Conservation (phyloP, 2,113 vertebrate genomes). For the Glareola pratincola region DNA sequence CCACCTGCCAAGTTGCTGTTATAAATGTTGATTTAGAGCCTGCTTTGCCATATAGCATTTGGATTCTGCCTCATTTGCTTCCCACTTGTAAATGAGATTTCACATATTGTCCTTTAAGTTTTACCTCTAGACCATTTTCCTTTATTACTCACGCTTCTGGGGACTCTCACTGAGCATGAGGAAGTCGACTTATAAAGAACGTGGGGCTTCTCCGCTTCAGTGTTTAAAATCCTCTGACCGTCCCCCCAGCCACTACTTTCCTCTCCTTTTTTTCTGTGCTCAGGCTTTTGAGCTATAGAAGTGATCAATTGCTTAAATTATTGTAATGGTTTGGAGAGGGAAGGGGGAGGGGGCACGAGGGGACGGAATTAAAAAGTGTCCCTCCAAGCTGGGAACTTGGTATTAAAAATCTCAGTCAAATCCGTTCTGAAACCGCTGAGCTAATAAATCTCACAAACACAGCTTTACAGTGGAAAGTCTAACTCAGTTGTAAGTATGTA, state of each 20-base stretch:
- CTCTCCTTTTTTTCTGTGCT: not conserved
- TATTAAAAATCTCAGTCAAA: conserved; percentile 67
- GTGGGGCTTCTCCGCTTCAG: not conserved
- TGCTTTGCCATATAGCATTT: not conserved
- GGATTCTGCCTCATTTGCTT: conserved; percentile 57
- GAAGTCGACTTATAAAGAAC: not conserved
- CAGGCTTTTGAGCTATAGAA: not conserved
- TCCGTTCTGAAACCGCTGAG: conserved; percentile 27
- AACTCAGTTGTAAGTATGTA: conserved; percentile 58
- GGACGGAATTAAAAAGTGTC: conserved; percentile 50
- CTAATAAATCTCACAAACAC: conserved; percentile 68
- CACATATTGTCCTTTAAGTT: conserved; percentile 49
- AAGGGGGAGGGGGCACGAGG: conserved; percentile 13
- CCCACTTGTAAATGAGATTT: conserved; percentile 42
- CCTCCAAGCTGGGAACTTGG: conserved; percentile 65
- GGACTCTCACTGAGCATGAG: conserved; percentile 27
- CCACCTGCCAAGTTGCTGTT: not conserved
- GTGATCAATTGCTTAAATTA: conserved; percentile 48
- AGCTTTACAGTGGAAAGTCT: conserved; percentile 56
- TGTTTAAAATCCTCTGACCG: not conserved
- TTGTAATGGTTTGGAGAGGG: conserved; percentile 3
- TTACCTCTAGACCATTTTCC: conserved; percentile 40
- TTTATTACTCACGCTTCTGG: conserved; percentile 47
- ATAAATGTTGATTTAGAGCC: conserved; percentile 32
- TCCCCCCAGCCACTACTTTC: not conserved